Evolutionary conservation across 2,888 invertebrate genomes (phyloP).

Genomic region (Tetragnatha montana): DNA sequence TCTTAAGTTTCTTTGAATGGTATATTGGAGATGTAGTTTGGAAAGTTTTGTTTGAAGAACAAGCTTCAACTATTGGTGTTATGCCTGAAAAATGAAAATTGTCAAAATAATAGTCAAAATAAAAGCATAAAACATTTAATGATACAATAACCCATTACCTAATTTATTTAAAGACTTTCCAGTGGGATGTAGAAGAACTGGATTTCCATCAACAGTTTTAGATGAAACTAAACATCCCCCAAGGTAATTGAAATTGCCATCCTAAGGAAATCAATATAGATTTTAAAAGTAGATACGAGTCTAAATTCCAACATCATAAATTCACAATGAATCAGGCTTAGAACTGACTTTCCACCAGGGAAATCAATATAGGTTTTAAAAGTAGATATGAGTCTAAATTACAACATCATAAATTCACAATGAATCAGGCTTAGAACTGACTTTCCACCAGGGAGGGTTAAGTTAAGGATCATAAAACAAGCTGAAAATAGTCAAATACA

Average conservation of each 20-base stretch:
- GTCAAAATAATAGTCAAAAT: background rate
- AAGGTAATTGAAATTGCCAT: constrained; percentile 45
- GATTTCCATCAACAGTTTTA: constrained; percentile 1
- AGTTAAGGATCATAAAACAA: too few relatives aligned
- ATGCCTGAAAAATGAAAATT: constrained; percentile 21
- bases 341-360: too few relatives aligned
- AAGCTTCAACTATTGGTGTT: constrained; percentile 21
- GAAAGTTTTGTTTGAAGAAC: background rate
- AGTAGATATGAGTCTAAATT: too few relatives aligned
- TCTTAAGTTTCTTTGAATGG: constrained; percentile 4
- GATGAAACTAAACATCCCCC: constrained; percentile 52
- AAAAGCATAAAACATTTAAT: background rate
- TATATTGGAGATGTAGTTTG: background rate
- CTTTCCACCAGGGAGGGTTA: too few relatives aligned
- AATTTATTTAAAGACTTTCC: constrained; percentile 37
- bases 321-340: too few relatives aligned
- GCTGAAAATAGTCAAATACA: too few relatives aligned
- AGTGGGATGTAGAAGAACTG: constrained; percentile 34
- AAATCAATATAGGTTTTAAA: too few relatives aligned
- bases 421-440: too few relatives aligned
- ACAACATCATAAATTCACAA: too few relatives aligned
- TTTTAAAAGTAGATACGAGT: too few relatives aligned
- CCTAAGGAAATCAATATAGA: constrained; percentile 4
- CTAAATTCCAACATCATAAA: too few relatives aligned
- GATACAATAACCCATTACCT: constrained; percentile 9